phyloP scores from a whole-genome alignment of 2,888 invertebrate species.

The Drosophila putrida region DNA sequence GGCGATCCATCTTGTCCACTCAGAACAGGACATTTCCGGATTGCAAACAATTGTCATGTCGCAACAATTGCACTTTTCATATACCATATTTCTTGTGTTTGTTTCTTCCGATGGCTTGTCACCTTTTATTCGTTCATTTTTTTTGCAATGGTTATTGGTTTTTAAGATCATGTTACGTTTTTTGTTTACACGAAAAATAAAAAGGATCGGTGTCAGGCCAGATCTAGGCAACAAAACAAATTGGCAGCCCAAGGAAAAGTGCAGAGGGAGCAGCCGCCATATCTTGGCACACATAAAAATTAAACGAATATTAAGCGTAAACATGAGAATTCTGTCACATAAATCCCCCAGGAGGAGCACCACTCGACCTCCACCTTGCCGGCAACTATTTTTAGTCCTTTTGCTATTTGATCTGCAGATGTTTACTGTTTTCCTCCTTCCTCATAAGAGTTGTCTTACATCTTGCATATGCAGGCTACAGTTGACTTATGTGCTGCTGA shows the following conservation, averaged over 20 bases:
- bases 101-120: slow-evolving; percentile 62
- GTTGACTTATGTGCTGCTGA: slow-evolving; percentile 72
- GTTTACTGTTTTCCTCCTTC: slow-evolving; percentile 40
- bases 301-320: slow-evolving; percentile 82
- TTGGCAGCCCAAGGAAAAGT: slow-evolving; percentile 18
- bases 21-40: slow-evolving; percentile 81
- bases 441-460: slow-evolving; percentile 21
- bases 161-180: slow-evolving; percentile 82
- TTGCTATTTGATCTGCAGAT: slow-evolving; percentile 60
- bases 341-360: slow-evolving; percentile 56
- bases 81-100: slow-evolving; percentile 45
- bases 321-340: slow-evolving; percentile 82
- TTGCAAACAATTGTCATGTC: slow-evolving; percentile 71
- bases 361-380: slow-evolving; percentile 58
- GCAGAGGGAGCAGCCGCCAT: slow-evolving; percentile 39
- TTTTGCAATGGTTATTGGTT: slow-evolving; percentile 73
- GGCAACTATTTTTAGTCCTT: slow-evolving; percentile 72
- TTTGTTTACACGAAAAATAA: slow-evolving; percentile 48
- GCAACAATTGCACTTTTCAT: slow-evolving; percentile 72
- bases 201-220: slow-evolving; percentile 24
- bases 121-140: slow-evolving; percentile 37
- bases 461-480: slow-evolving; percentile 55
- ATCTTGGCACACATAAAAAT: slow-evolving; percentile 81
- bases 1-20: slow-evolving; percentile 72
- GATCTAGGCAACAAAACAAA: slow-evolving; percentile 41